Percentiles rank a stretch among this genome's conserved stretches.
phyloP scores from a whole-genome alignment of 2,113 vertebrate genomes.

The Misgurnus mizolepis region DNA sequence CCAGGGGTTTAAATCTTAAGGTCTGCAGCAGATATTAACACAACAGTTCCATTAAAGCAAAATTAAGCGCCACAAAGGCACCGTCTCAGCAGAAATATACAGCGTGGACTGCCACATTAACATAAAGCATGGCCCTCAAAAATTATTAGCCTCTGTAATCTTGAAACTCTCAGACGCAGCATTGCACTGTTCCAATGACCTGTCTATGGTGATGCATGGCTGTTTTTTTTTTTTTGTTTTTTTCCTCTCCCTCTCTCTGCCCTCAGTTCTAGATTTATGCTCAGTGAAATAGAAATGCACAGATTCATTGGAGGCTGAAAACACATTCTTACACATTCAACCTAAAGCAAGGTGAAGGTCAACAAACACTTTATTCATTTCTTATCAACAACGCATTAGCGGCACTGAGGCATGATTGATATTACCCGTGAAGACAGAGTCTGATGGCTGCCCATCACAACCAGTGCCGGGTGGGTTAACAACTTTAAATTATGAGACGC shows the following conservation, averaged over 20 bases:
- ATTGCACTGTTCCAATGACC: conserved; percentile 75
- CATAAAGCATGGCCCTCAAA: conserved; percentile 78
- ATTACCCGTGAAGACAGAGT: background rate
- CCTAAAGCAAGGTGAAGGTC: conserved; percentile 62
- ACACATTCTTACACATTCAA: conserved; percentile 46
- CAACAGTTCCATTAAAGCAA: conserved; percentile 66
- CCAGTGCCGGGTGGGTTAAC: background rate
- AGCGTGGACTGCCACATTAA: conserved; percentile 76
- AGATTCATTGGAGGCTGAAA: conserved; percentile 51
- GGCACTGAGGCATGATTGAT: conserved; percentile 33
- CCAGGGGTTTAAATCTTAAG: conserved; percentile 68
- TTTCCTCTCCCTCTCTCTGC: background rate
- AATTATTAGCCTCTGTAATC: conserved; percentile 81
- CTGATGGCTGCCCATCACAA: background rate
- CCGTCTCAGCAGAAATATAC: conserved; percentile 78
- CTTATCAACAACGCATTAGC: conserved; percentile 61
- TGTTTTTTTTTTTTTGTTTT: conserved; percentile 59
- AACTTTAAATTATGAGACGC: background rate
- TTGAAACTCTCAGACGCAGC: conserved; percentile 74
- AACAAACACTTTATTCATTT: conserved; percentile 56
- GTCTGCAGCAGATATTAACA: conserved; percentile 68
- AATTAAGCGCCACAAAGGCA: conserved; percentile 74
- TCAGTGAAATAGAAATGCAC: conserved; percentile 61
- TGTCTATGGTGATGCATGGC: conserved; percentile 77
- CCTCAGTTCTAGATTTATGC: conserved; percentile 65